phyloP scores from a whole-genome alignment of 2,888 invertebrate genomes.

The Dasypogon diadema region DNA sequence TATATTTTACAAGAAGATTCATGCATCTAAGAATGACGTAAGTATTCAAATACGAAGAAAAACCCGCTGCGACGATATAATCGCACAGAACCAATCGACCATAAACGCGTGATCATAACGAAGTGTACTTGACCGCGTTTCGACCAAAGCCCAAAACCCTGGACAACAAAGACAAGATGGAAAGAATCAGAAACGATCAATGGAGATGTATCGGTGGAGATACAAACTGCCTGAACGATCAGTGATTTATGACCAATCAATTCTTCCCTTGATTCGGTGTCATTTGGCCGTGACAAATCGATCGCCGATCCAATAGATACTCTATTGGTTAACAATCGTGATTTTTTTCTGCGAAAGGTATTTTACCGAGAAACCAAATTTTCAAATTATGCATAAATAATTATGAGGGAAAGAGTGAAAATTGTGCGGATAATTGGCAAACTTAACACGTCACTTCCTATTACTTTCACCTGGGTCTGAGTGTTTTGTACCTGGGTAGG shows the following conservation, averaged over 20 bases:
- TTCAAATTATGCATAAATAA: conserved; percentile 13
- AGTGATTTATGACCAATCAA: conserved; percentile 45
- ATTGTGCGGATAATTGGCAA: conserved; percentile 3
- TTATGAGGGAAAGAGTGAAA: conserved; percentile 12
- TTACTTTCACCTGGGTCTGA: neutral
- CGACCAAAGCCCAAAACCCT: conserved; percentile 7
- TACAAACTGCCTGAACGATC: conserved; percentile 24
- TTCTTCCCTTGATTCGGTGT: conserved; percentile 17
- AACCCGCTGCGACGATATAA: conserved; percentile 22
- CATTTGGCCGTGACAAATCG: conserved; percentile 35
- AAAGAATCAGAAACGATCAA: conserved; percentile 5
- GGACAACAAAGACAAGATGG: conserved; percentile 12
- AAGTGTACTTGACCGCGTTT: conserved; percentile 40
- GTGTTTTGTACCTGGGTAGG: neutral
- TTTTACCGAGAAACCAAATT: neutral
- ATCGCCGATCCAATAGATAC: conserved; percentile 4
- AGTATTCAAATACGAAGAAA: neutral
- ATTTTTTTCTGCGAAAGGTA: neutral
- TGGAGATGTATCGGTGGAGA: conserved; percentile 24
- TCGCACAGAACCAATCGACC: conserved; percentile 19
- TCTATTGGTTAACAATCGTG: neutral
- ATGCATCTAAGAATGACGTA: neutral
- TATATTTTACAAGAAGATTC: conserved; percentile 18
- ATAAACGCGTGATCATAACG: conserved; percentile 21
- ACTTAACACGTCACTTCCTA: neutral